A percentile compares a stretch with the other conserved stretches of the same genome.
These are phyloP conservation scores for Pangasianodon gigas DNA, from an alignment of 2,113 vertebrate species.

Conservation along the genomic window DNA sequence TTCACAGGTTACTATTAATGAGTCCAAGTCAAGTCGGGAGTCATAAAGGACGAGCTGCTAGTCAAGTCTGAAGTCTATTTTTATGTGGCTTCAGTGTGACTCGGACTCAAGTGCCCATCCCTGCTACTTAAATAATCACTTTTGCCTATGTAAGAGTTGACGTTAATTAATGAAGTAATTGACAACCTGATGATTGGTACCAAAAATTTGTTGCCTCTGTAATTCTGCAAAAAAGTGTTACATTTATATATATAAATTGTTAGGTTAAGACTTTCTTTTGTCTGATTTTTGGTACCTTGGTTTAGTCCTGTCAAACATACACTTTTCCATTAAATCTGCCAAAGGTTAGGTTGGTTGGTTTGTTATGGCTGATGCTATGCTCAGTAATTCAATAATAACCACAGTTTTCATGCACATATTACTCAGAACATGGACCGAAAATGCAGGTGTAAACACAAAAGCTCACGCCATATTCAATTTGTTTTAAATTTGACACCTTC, in stretches of 20 bases:
- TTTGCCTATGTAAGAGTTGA: neutral
- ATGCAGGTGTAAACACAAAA: slow-evolving; percentile 29
- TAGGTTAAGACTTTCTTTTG: slow-evolving; percentile 1
- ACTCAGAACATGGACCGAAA: neutral
- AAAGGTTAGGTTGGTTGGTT: slow-evolving; percentile 14
- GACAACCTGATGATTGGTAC: neutral
- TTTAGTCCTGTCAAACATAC: neutral
- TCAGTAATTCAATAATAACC: neutral
- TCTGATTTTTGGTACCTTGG: neutral
- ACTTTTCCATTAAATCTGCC: neutral
- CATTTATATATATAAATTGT: neutral
- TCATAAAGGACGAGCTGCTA: neutral
- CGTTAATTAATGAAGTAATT: neutral
- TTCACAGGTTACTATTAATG: neutral
- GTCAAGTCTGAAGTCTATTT: no score
- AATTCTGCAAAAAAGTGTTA: neutral
- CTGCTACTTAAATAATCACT: neutral
- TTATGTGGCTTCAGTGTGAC: no score
- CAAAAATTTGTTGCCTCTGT: neutral
- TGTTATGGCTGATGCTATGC: neutral
- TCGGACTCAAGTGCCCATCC: no score
- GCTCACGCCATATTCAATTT: neutral
- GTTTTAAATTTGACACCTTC: neutral
- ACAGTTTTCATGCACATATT: slow-evolving; percentile 22
- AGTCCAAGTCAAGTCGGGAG: neutral